A percentile compares a stretch with the other conserved stretches of the same genome.
Conservation (phyloP, 2,113 vertebrate genomes). For the Carettochelys insculpta region DNA sequence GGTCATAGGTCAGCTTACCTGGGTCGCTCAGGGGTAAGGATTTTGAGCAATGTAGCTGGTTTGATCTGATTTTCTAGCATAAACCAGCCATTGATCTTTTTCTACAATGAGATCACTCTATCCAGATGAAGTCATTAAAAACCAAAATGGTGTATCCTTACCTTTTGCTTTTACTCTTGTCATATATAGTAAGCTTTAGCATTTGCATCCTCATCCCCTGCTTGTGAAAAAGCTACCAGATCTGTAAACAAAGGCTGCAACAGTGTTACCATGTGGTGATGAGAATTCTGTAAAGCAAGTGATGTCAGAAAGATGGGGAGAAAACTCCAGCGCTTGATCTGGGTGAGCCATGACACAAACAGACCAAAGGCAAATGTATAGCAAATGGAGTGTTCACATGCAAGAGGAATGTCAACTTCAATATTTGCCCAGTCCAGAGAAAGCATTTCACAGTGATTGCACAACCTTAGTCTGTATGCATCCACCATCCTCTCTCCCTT, state of each 20-base stretch:
- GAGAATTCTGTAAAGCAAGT: not conserved
- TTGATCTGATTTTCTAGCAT: not conserved
- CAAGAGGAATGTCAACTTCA: not conserved
- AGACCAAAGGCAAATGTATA: not conserved
- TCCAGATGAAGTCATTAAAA: not conserved
- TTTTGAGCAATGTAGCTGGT: not conserved
- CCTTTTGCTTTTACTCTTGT: not conserved
- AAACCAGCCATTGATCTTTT: not conserved
- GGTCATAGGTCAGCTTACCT: not conserved
- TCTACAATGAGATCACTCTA: not conserved
- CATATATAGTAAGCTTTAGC: not conserved
- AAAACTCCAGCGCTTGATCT: not conserved
- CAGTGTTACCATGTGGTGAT: rapidly evolving
- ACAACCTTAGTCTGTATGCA: not conserved
- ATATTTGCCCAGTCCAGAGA: not conserved
- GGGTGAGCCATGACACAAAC: not conserved
- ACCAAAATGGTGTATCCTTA: not conserved
- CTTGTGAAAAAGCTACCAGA: not conserved
- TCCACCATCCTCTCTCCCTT: rapidly evolving
- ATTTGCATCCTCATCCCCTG: not conserved
- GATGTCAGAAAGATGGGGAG: not conserved
- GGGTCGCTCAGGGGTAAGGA: not conserved
- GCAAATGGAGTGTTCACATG: not conserved
- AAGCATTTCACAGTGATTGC: not conserved
- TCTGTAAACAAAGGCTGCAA: not conserved